phyloP scores from a whole-genome alignment of 2,113 vertebrate genomes.

The Microtus richardsoni region DNA sequence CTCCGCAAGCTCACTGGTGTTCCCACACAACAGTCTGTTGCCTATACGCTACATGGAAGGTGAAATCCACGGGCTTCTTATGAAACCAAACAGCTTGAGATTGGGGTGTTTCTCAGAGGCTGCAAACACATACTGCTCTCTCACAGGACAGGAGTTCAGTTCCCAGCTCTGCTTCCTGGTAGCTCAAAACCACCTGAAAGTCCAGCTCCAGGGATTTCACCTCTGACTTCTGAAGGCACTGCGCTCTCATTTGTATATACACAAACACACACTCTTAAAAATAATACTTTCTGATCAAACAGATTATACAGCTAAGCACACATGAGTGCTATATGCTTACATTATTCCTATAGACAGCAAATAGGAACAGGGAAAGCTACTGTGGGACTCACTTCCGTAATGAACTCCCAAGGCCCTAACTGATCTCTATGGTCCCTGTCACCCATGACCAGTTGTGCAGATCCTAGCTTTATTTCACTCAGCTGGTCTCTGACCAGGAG shows the following conservation, averaged over 20 bases:
- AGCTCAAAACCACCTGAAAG: not conserved
- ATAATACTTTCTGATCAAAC: not conserved
- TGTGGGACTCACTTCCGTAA: not conserved
- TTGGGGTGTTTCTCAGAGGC: not conserved
- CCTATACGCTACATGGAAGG: not conserved
- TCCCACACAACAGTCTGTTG: not conserved
- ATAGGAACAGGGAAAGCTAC: accelerated
- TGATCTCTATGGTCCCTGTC: not conserved
- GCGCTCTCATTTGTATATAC: not conserved
- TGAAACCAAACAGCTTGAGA: not conserved
- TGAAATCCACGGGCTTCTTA: not conserved
- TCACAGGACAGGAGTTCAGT: not conserved
- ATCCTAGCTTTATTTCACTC: not conserved
- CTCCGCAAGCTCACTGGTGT: not conserved
- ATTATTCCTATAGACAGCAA: not conserved
- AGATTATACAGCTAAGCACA: not conserved
- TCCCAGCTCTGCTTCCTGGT: not conserved
- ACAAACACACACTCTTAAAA: not conserved
- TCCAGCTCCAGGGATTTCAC: not conserved
- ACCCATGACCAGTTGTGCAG: not conserved
- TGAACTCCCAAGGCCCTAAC: accelerated
- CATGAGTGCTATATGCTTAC: too few species aligned
- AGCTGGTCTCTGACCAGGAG: not conserved
- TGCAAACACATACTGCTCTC: not conserved
- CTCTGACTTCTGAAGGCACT: not conserved